Evolutionary conservation across 2,113 vertebrate species (phyloP).

Genomic region (Aldabrachelys gigantea): DNA sequence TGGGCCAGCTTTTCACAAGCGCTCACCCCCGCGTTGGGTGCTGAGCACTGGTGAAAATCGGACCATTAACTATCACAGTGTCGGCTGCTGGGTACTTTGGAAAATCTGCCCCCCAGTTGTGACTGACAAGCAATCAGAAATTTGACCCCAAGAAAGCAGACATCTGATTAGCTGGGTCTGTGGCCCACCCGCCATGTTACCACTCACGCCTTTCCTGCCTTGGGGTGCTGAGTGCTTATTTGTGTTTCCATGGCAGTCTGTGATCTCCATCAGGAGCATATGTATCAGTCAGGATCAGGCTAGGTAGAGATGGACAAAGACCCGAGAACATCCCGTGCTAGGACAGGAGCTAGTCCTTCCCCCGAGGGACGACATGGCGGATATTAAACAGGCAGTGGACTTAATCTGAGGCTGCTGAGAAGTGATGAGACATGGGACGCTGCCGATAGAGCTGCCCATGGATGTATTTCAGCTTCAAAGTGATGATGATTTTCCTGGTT

Average conservation of each 20-base stretch:
- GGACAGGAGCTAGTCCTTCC: conserved; percentile 65
- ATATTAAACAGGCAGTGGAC: neutral
- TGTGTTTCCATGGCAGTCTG: conserved; percentile 65
- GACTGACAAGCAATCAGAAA: neutral
- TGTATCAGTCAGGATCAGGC: neutral
- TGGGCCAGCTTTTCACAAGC: neutral
- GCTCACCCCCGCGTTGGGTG: neutral
- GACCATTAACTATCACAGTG: neutral
- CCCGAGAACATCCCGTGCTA: conserved; percentile 67
- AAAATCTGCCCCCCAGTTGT: neutral
- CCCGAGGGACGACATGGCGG: conserved; percentile 24
- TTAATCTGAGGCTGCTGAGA: conserved; percentile 36
- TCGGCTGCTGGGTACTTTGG: neutral
- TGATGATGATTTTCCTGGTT: neutral
- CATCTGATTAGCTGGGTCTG: neutral
- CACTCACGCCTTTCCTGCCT: neutral
- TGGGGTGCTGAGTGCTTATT: conserved; percentile 13
- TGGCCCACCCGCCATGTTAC: rapidly evolving
- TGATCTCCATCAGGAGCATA: conserved; percentile 13
- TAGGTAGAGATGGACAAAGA: conserved; percentile 56
- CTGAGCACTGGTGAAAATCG: neutral
- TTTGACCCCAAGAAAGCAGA: neutral
- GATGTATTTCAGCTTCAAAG: neutral
- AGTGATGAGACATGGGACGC: neutral
- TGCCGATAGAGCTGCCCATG: conserved; percentile 26